Evolutionary conservation across 2,888 invertebrate genomes (phyloP).

Genomic region (Eupithecia subumbrata): DNA sequence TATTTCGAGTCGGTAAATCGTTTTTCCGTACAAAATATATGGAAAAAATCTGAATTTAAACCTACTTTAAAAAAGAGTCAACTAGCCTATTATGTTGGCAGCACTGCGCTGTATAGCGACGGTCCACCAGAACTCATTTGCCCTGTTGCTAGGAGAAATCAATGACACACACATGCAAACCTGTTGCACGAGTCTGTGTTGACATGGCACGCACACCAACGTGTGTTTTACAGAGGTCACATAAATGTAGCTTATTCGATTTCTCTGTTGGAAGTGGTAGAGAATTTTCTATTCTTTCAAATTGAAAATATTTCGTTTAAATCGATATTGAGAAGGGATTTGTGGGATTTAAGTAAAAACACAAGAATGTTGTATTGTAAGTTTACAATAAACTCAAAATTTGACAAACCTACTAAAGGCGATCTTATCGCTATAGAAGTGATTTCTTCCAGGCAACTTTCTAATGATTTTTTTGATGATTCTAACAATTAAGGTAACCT

Average conservation of each 20-base stretch:
- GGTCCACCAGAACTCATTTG: conserved; percentile 42
- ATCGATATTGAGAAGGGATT: neutral
- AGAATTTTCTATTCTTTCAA: neutral
- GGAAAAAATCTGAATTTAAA: too few species aligned
- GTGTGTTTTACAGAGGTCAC: conserved; percentile 24
- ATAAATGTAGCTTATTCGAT: neutral
- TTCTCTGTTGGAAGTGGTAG: neutral
- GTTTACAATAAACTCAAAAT: neutral
- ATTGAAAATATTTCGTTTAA: neutral
- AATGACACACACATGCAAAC: conserved; percentile 70
- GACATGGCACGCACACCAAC: conserved; percentile 45
- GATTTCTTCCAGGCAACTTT: neutral
- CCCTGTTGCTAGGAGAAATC: conserved; percentile 78
- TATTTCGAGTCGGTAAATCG: too few species aligned
- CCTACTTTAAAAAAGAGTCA: too few species aligned
- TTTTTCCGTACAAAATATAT: too few species aligned
- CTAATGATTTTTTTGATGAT: neutral
- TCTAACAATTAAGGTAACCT: neutral
- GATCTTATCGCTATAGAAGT: neutral
- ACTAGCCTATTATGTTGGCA: neutral
- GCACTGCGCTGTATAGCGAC: neutral
- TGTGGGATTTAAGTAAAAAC: neutral
- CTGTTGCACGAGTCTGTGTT: conserved; percentile 64
- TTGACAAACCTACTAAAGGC: neutral
- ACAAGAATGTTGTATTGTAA: neutral